A percentile compares a stretch with the other conserved stretches of the same genome.
Conservation (phyloP, 2,888 invertebrate genomes). For the Maniola hyperantus region DNA sequence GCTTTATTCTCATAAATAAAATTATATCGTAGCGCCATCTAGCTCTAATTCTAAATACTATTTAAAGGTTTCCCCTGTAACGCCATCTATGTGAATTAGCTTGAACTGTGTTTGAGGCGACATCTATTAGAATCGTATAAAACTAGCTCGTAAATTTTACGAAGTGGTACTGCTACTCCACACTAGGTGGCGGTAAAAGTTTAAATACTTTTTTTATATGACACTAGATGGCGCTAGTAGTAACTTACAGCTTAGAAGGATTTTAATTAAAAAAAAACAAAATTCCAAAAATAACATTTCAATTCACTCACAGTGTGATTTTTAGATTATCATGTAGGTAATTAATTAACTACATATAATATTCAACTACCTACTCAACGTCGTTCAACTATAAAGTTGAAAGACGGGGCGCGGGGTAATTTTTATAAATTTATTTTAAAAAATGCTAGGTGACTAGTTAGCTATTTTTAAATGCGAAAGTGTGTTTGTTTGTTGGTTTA, state of each 20-base stretch:
- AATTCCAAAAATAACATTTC: too few species aligned
- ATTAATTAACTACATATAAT: too few species aligned
- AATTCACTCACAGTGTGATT: too few species aligned
- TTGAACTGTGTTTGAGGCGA: conserved; percentile 6
- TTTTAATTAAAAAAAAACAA: too few species aligned
- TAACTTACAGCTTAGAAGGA: too few species aligned
- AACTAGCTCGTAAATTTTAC: not conserved
- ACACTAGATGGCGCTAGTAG: not conserved
- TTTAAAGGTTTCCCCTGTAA: conserved; percentile 1
- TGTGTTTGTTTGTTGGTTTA: too few species aligned
- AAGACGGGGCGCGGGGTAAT: too few species aligned
- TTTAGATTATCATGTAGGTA: too few species aligned
- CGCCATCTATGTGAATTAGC: conserved; percentile 40
- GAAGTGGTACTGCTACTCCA: conserved; percentile 43
- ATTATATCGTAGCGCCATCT: not conserved
- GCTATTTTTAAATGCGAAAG: not conserved
- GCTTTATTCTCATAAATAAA: not conserved
- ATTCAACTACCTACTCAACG: too few species aligned
- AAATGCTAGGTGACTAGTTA: too few species aligned
- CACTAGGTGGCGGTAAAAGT: conserved; percentile 47
- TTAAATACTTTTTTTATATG: not conserved
- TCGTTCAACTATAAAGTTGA: too few species aligned
- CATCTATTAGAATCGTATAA: not conserved
- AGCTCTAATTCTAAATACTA: not conserved
- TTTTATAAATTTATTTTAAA: too few species aligned